Percentiles rank a stretch among this genome's conserved stretches.
Conservation (phyloP, 2,888 invertebrate genomes). For the Drosophila tripunctata region DNA sequence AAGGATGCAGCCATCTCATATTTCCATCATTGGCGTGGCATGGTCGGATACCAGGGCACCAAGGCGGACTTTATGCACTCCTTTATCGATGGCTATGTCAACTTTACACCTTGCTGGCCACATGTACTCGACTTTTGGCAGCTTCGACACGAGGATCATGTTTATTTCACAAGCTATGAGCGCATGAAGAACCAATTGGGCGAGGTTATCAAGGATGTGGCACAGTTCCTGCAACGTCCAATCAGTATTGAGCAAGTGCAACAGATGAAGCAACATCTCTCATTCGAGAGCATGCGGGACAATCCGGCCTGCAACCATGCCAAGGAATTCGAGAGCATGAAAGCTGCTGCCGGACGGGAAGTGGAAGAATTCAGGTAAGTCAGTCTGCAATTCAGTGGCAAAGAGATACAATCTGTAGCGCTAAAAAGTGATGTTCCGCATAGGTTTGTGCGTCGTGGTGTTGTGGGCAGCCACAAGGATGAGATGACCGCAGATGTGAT, state of each 20-base stretch:
- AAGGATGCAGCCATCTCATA: constrained; percentile 93
- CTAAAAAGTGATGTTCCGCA: constrained; percentile 42
- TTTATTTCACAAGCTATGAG: constrained; percentile 82
- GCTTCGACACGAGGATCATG: constrained; percentile 73
- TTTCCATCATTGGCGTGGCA: constrained; percentile 86
- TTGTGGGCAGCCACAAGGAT: constrained; percentile 82
- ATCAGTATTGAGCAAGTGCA: constrained; percentile 58
- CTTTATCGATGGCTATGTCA: constrained; percentile 80
- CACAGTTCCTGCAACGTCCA: constrained; percentile 65
- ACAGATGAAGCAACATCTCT: constrained; percentile 73
- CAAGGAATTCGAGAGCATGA: constrained; percentile 82
- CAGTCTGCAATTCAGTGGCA: too few relatives aligned
- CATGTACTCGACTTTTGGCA: constrained; percentile 83
- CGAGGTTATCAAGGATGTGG: constrained; percentile 71
- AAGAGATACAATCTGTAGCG: background rate
- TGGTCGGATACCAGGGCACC: constrained; percentile 80
- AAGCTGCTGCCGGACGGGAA: constrained; percentile 77
- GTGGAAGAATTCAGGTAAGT: constrained; percentile 80
- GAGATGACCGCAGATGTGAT: constrained; percentile 75
- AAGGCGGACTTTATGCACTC: constrained; percentile 80
- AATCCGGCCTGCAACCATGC: constrained; percentile 82
- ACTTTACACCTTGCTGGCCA: constrained; percentile 81
- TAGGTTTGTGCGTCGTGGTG: constrained; percentile 82
- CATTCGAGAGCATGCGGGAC: constrained; percentile 83
- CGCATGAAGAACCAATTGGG: constrained; percentile 80